Evolutionary conservation across 2,113 vertebrate species (phyloP).

Genomic region (Strigops habroptila): DNA sequence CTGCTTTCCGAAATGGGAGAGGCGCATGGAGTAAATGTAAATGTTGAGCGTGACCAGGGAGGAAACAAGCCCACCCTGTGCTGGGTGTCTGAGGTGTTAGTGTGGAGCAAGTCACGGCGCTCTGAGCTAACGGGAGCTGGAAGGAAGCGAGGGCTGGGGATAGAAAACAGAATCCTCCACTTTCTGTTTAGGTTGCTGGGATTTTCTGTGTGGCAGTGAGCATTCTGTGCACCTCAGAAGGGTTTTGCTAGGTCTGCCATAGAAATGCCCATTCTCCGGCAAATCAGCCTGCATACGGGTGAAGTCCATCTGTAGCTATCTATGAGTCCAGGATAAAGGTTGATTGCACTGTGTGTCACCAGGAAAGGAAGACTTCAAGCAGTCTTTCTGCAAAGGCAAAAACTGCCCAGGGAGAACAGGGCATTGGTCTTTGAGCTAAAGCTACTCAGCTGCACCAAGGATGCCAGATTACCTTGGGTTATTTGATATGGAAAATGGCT

Average conservation of each 20-base stretch:
- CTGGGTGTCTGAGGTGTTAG: not conserved
- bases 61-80: not conserved
- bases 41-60: not conserved
- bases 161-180: not conserved
- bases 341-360: not conserved
- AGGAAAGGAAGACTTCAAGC: not conserved
- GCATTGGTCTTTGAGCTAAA: not conserved
- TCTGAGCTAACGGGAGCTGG: not conserved
- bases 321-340: not conserved
- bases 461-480: not conserved
- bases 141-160: not conserved
- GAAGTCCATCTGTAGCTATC: not conserved
- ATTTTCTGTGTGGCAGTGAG: not conserved
- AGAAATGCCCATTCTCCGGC: not conserved
- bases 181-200: accelerated
- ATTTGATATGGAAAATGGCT: not conserved
- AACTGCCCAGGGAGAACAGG: not conserved
- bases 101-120: accelerated
- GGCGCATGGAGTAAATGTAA: not conserved
- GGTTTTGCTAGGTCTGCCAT: not conserved
- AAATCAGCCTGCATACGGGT: not conserved
- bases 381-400: not conserved
- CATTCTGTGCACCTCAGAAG: not conserved
- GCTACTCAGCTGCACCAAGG: too few species aligned
- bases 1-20: not conserved